Base-by-base conservation (phyloP, 2,888 invertebrate species). In the Zaprionus lineosus region DNA sequence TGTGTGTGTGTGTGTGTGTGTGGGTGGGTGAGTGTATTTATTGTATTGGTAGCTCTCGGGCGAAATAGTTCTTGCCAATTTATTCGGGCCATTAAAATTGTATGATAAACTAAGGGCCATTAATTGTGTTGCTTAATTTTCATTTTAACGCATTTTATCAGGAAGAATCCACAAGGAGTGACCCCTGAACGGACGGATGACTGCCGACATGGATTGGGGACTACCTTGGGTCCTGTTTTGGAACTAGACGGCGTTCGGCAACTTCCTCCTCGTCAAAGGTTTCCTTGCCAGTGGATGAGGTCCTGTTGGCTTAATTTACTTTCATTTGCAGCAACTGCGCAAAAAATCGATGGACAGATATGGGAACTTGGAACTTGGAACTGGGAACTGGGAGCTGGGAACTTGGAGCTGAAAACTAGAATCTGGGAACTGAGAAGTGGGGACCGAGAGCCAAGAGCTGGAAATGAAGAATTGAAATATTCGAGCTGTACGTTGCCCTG, bases 41-140 rank as follows among this genome's bases (percentile, higher is more conserved):
- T n/a, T n/a, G n/a, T n/a, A n/a, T 33, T 55, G 47, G 18, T 58
- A n/a, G 31, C 24, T 53, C 34, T 4, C n/a, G n/a, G n/a, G n/a
- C n/a, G n/a, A n/a, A n/a, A n/a, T 64, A 64, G 77, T 81, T 74
- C 60, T 55, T 40, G 50, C 69, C 85, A 79, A 84, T 84, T 85
- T 86, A 84, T 86, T 74, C 67, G 64, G 26, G 64, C 84, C 79
- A 86, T 86, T 83, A 86, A 86, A 86, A 86, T 70, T 83, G 79
- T 86, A 86, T 83, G 83, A 83, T 85, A 83, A 83, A 85, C 68
- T 63, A 64, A 60, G 66, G 60, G 47, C 68, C 82, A 83, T 83
- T 83, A 83, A 83, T 86, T 86, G 83, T 74, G 78, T 83, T 85
- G 86, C 85, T 86, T 86, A 82, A 86, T 85, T 83, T 85, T 75